phyloP scores from a whole-genome alignment of 2,888 invertebrate genomes.

The Arctia plantaginis region DNA sequence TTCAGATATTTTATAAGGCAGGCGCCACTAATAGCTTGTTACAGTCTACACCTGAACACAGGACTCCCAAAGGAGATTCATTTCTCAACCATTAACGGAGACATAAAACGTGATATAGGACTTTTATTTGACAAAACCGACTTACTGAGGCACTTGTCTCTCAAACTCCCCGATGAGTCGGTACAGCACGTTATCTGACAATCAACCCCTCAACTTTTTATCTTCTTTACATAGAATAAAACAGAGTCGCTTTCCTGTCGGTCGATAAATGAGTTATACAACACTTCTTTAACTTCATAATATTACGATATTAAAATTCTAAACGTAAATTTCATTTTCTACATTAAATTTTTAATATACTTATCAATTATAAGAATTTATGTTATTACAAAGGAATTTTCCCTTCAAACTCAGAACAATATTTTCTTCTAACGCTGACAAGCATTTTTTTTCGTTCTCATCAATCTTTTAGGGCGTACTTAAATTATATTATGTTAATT shows the following conservation, averaged over 20 bases:
- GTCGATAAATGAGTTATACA: no score
- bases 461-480: neutral
- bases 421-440: neutral
- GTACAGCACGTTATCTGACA: no score
- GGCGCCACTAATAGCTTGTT: slow-evolving; percentile 6
- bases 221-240: no score
- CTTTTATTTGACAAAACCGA: neutral
- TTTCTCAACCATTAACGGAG: neutral
- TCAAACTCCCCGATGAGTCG: no score
- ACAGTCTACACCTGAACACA: slow-evolving; percentile 10
- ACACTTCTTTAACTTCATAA: no score
- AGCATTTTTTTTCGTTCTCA: neutral
- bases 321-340: neutral
- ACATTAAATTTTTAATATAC: neutral
- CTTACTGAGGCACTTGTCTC: neutral
- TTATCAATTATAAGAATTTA: neutral
- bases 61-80: slow-evolving; percentile 1
- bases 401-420: neutral
- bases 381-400: neutral
- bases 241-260: no score
- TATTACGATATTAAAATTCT: no score
- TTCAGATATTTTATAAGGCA: neutral
- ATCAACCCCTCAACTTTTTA: no score
- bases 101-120: neutral
- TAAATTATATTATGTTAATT: neutral